phyloP scores from a whole-genome alignment of 2,888 invertebrate species.

The Scrobipalpa costella region DNA sequence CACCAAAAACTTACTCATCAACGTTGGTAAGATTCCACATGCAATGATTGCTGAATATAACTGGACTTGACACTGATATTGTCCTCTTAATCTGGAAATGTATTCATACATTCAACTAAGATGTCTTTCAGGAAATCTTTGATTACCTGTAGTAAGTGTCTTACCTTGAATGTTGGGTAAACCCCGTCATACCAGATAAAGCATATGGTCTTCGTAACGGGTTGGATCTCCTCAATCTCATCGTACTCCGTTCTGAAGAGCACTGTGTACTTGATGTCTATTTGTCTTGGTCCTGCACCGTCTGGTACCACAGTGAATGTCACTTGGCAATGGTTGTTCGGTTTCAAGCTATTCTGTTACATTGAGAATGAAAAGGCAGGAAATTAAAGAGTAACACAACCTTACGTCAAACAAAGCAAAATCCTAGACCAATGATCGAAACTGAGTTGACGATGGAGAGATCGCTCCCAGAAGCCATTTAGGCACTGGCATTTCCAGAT shows the following conservation, averaged over 20 bases:
- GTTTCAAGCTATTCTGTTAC: constrained; percentile 65
- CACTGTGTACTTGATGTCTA: constrained; percentile 63
- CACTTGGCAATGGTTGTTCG: constrained; percentile 61
- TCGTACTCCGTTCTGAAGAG: constrained; percentile 64
- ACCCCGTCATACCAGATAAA: constrained; percentile 74
- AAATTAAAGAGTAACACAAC: neutral
- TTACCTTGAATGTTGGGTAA: constrained; percentile 70
- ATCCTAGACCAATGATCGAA: too few relatives aligned
- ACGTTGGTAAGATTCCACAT: constrained; percentile 74
- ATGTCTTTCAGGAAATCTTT: neutral
- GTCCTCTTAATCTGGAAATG: constrained; percentile 66
- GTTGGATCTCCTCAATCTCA: constrained; percentile 67
- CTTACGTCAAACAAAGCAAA: neutral
- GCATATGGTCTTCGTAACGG: constrained; percentile 60
- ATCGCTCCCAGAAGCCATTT: too few relatives aligned
- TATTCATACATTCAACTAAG: neutral
- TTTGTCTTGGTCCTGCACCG: constrained; percentile 65
- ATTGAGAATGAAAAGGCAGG: constrained; percentile 2
- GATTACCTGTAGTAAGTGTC: neutral
- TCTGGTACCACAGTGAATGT: constrained; percentile 58
- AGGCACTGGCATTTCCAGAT: too few relatives aligned
- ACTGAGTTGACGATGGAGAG: too few relatives aligned
- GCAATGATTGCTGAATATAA: constrained; percentile 72
- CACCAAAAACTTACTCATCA: constrained; percentile 59
- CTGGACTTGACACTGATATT: constrained; percentile 64